These are phyloP conservation scores for Hemibagrus wyckioides DNA, from an alignment of 2,113 vertebrate species.

Conservation along the genomic window DNA sequence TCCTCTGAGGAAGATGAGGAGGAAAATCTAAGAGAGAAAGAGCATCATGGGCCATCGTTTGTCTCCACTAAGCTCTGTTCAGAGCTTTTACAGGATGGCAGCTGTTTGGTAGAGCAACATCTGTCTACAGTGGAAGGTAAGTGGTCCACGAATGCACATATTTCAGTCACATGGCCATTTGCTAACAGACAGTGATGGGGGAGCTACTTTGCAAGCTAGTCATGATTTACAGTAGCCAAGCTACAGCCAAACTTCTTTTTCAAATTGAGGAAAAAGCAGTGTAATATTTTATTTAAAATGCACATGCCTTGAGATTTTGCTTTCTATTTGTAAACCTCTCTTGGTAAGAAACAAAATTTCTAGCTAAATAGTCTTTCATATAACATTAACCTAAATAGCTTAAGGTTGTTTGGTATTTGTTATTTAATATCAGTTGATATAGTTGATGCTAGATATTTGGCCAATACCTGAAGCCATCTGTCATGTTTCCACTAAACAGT, in stretches of 20 bases:
- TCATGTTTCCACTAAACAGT: not conserved
- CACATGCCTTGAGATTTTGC: not conserved
- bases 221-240: not conserved
- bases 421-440: not conserved
- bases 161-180: not conserved
- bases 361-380: not conserved
- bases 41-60: constrained; percentile 24
- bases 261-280: not conserved
- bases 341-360: not conserved
- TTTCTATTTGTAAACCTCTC: not conserved
- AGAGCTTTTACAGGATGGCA: constrained; percentile 31
- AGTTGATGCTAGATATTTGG: not conserved
- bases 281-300: not conserved
- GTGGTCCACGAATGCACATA: not conserved
- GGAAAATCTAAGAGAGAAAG: constrained; percentile 28
- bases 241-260: not conserved
- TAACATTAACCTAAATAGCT: not conserved
- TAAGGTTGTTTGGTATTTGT: not conserved
- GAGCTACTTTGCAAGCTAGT: not conserved
- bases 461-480: not conserved
- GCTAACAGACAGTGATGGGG: not conserved
- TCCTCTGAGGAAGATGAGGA: constrained; percentile 35
- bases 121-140: constrained; percentile 62
- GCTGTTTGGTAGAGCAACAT: constrained; percentile 26
- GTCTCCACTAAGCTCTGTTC: constrained; percentile 34